Base-by-base conservation (phyloP, 2,113 vertebrate genomes). In the Urocitellus parryii region DNA sequence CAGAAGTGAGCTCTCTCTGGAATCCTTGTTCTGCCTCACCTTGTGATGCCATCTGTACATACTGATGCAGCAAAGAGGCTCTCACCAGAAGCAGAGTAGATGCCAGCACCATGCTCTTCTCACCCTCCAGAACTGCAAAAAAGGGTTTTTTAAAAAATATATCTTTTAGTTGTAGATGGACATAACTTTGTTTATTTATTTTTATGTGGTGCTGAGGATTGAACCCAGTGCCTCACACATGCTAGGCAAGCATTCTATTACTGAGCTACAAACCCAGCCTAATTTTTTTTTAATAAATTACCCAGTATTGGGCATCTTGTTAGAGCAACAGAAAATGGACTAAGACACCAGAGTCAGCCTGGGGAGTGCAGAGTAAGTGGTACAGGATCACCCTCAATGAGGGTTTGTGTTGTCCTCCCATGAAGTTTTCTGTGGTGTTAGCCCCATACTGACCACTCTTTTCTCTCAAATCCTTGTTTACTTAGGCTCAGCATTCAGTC, bases 381-480 rank as follows among this genome's bases (percentile, higher is more conserved):
- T 16, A 0, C 0, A 5, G 6, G 8, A 37, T 56, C 22, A 12
- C 24, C 8, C 16, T 2, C 24, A 2, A 0, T 48, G 45, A 73
- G 39, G 51, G n/a, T 39, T n/a, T 12, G 0, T 45, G 25, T 32
- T 81, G n/a, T 17, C 4, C 16, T 29, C 37, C 29, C 8, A 4
- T 0, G 32, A 58, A 27, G 32, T 11, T 83, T 4, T 93, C 27
- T 53, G 34, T 20, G 39, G 12, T 8, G 1, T 32, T 17, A 39
- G 20, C 32, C 8, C 25, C 77, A 24, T 32, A 24, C 22, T 5
- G n/a, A 9, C 29, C 17, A 12, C 0, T 11, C 14, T 42, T 27
- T 3, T 2, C 27, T 24, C 29, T 25, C n/a, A 37, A 48, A 37
- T 45, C 34, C 16, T 82, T 53, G 80, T 34, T 13, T 67, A 27